Conservation (phyloP, 2,797 vertebrate genomes). For the Peromyscus aztecus region DNA sequence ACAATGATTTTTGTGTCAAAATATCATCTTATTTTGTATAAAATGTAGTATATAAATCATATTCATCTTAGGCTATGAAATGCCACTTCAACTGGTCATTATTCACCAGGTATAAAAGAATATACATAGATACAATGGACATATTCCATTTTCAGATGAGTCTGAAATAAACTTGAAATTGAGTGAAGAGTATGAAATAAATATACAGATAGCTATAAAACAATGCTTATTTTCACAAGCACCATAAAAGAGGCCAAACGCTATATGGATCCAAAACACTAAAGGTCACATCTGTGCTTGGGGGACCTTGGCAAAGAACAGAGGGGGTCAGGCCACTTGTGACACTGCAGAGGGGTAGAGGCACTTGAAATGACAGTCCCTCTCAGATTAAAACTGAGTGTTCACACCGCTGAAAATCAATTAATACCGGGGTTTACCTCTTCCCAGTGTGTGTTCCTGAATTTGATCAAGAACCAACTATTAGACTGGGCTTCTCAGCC, state of each 20-base stretch:
- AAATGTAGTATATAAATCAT: constrained; percentile 18
- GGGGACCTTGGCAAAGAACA: not conserved
- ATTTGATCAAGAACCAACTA: constrained; percentile 50
- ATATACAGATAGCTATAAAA: constrained; percentile 12
- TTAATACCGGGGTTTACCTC: not conserved
- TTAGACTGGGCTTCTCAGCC: constrained; percentile 28
- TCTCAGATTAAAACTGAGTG: constrained; percentile 53
- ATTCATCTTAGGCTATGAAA: constrained; percentile 44
- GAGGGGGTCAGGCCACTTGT: not conserved
- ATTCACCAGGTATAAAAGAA: not conserved
- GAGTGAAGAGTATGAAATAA: not conserved
- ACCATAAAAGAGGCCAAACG: not conserved
- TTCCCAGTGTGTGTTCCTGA: not conserved
- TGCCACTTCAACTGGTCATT: constrained; percentile 24
- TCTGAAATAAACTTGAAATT: constrained; percentile 51
- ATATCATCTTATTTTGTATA: constrained; percentile 35
- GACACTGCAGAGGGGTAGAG: not conserved
- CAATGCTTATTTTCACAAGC: constrained; percentile 47
- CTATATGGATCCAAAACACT: not conserved
- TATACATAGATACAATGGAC: constrained; percentile 20
- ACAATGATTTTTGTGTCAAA: constrained; percentile 55
- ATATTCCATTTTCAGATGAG: constrained; percentile 44
- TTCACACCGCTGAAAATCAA: constrained; percentile 7
- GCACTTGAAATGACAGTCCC: not conserved
- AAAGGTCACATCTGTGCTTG: not conserved